Base-by-base conservation (phyloP, 2,797 vertebrate genomes). In the Phoeniculus purpureus region DNA sequence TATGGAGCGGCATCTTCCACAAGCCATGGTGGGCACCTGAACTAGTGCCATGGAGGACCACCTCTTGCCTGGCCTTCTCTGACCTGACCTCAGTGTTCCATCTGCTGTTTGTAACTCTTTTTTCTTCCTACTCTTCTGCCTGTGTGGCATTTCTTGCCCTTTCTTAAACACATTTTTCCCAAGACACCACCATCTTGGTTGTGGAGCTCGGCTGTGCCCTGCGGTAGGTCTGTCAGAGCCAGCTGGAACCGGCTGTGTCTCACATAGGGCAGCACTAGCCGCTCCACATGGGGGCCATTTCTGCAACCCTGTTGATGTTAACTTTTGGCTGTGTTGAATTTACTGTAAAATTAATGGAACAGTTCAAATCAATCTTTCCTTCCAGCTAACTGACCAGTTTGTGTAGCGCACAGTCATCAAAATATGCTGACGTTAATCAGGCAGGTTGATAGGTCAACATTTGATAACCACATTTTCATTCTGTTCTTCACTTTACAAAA, bases 181-280 rank as follows among this genome's bases (percentile, higher is more conserved):
- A 9, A 77, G 66, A 9, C 2, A 1, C 27, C 10, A 19, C 14
- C 6, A 29, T 3, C 25, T 58, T 54, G 40, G 9, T 14, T 23
- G 6, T 20, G 6, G 16, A 20, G 7, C 7, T 65, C 8, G 18
- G 8, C 21, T 34, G 1, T 54, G 29, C 31, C 31, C 64, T 82
- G 48, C 10, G 12, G 12, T 61, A 55, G 4, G 1, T 60, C 10
- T 3, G 0, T 2, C 76, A 45, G 7, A 52, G 6, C 4, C 3
- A 2, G 2, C 12, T 56, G 58, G 18, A 62, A 48, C 17, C 1
- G 2, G 2, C 13, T 68, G 45, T 26, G 15, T n/a, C 11, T 10
- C 4, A 6, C 37, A 19, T 2, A 6, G 9, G 22, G 7, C n/a
- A 85, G 3, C 7, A 4, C 21, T 2, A 2, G 7, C 7, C 6